phyloP scores from a whole-genome alignment of 2,797 vertebrate species.

The Sebastes dallii region DNA sequence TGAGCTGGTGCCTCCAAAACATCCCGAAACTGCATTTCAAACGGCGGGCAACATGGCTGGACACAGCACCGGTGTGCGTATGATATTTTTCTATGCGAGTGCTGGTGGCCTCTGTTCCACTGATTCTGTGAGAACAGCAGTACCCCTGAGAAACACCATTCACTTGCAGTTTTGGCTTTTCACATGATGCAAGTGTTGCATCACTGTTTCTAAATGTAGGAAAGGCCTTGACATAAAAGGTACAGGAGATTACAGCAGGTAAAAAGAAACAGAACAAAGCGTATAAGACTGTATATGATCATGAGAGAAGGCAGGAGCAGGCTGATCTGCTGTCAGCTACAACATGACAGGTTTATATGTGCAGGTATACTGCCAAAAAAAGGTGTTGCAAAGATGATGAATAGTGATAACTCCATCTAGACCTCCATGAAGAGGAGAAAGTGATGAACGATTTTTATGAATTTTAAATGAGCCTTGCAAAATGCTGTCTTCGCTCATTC shows the following conservation, averaged over 20 bases:
- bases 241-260: neutral
- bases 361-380: neutral
- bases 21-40: too few relatives aligned
- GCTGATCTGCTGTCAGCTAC: conserved; percentile 23
- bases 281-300: neutral
- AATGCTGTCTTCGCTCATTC: conserved; percentile 31
- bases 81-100: neutral
- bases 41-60: too few relatives aligned
- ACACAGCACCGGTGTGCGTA: too few relatives aligned
- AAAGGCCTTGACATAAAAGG: neutral
- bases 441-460: conserved; percentile 13
- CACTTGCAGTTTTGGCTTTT: neutral
- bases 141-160: neutral
- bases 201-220: neutral
- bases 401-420: neutral
- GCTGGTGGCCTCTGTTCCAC: neutral
- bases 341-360: neutral
- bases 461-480: conserved; percentile 47
- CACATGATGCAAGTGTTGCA: neutral
- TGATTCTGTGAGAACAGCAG: neutral
- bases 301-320: neutral
- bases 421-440: conserved; percentile 14
- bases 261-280: neutral
- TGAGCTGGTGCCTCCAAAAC: too few relatives aligned
- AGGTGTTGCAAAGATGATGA: neutral